Evolutionary conservation across 2,113 vertebrate species (phyloP), one percentile per base, ranked within the genome.

Genomic region (Austrofundulus limnaeus): DNA sequence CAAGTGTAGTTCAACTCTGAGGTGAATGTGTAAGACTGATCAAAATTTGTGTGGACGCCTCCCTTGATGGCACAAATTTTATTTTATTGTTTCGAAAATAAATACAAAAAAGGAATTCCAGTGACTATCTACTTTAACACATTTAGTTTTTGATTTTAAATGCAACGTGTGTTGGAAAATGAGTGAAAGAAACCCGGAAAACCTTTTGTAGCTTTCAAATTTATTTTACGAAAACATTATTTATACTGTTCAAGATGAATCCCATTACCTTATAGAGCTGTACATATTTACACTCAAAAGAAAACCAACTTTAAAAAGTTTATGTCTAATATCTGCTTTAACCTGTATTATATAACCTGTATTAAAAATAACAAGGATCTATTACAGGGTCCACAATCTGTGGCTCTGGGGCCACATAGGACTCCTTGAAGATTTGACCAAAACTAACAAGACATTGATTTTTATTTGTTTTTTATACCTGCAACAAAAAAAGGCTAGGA

Each of bases 1-100:
- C 16, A 49, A 31, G 23, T 24, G n/a, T 38, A 66, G 34, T 57
- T 57, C 46, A 19, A 64, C 49, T 43, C 42, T 42, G 41, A 58
- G 46, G 50, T 43, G 14, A 51, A 58, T 50, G 19, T 50, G 54
- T 28, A 23, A 34, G 10, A 42, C 48, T 28, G 43, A 24, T 45
- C 4, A 24, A 45, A 14, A 58, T 2, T 14, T 14, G 6, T 43
- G 10, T 19, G n/a, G 15, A n/a, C 34, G 5, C 25, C 5, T 1
- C 11, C 2, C 10, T 4, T 31, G 3, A 11, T n/a, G 6, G 17
- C 16, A 52, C n/a, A 31, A 50, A 9, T 2, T 20, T 11, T 20
- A 2, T 46, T 20, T 20, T 46, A n/a, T n/a, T n/a, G n/a, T n/a
- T n/a, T n/a, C n/a, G n/a, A n/a, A n/a, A n/a, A n/a, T n/a, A n/a